phyloP scores from a whole-genome alignment of 2,888 invertebrate species.

The Mycalesis mineus region DNA sequence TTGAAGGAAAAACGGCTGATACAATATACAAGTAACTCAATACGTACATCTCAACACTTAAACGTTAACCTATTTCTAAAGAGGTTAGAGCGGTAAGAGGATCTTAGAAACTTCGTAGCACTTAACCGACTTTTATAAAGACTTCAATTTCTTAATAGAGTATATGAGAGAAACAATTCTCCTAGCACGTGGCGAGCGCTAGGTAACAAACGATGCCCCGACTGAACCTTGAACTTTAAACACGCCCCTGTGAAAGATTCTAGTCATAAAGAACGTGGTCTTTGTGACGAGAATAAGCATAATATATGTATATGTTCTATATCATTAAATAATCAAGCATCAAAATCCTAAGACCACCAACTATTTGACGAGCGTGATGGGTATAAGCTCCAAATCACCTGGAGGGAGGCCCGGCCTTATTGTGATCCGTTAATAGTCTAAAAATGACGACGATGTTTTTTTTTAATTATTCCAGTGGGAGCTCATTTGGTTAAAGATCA shows the following conservation, averaged over 20 bases:
- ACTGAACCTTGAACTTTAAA: constrained; percentile 20
- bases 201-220: constrained; percentile 7
- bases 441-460: no score
- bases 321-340: no score
- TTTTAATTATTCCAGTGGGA: no score
- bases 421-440: no score
- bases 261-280: not conserved
- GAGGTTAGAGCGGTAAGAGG: constrained; percentile 17
- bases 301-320: no score
- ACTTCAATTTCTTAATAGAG: constrained; percentile 20
- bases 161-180: constrained; percentile 8
- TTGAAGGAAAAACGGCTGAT: not conserved
- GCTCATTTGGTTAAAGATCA: no score
- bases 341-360: no score
- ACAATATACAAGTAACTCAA: not conserved
- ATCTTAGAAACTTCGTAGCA: constrained; percentile 26
- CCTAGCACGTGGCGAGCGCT: constrained; percentile 7
- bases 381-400: no score
- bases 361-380: no score
- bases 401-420: no score
- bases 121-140: constrained; percentile 22
- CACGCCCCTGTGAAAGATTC: constrained; percentile 5
- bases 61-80: constrained; percentile 11
- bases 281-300: not conserved
- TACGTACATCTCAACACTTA: constrained; percentile 1